Base-by-base conservation (phyloP, 2,888 invertebrate genomes). In the Eristalis arbustorum region DNA sequence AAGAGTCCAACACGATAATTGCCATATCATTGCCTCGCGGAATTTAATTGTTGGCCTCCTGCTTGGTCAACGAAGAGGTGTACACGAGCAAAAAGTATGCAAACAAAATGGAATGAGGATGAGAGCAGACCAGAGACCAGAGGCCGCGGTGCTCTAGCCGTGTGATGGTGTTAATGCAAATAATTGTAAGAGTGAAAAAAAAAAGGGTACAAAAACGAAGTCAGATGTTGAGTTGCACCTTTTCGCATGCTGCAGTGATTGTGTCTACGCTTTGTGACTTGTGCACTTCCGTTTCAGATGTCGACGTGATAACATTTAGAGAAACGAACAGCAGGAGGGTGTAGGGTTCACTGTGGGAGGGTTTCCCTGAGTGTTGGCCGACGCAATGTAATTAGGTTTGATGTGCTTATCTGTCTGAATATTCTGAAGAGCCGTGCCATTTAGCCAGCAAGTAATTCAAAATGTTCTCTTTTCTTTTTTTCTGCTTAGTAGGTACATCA, bases 251-350 rank as follows among this genome's bases (percentile, higher is more conserved):
- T 90, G 89, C 89, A 89, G 89, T 89, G 89, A 89, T 90, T 89
- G 90, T 90, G 90, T 90, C 91, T 91, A 90, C 90, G 90, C 90
- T 90, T 31, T 85, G 90, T 90, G 90, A 91, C 91, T 71, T 69
- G 90, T 89, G 90, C 88, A 90, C 91, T 91, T 91, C 91, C 91
- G 90, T 91, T 90, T 90, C 89, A 91, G 89, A 89, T 88, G 81
- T 78, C 89, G 88, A 85, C 90, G 88, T 88, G 88, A 77, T 89
- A 88, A 28, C 49, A 63, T 83, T 42, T 6, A 13, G 40, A 5
- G 13, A 40, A 66, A 61, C 42, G 42, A 42, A 42, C 42, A 42
- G 4, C n/a, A 49, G n/a, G 49, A 49, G 8, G 8, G 18, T 49
- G 49, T 18, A 8, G 18, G 49, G 18, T 1, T 8, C 8, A 18